Conservation (phyloP, 2,797 vertebrate genomes). For the Karalla daura region DNA sequence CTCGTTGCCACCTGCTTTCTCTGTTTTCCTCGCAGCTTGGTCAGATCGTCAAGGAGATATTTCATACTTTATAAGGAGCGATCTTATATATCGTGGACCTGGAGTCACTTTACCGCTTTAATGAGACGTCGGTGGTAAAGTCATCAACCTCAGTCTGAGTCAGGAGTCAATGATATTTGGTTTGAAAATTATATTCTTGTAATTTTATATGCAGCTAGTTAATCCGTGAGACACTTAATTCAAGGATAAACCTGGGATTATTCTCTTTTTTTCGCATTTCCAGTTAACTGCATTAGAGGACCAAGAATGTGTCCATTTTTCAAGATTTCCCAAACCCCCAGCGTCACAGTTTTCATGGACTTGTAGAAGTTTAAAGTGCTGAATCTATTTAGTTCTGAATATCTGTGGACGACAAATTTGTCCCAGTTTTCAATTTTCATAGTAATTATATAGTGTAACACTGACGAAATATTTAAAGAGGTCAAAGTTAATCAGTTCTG, state of each 20-base stretch:
- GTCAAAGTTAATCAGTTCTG: not conserved
- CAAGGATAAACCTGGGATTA: conserved; percentile 28
- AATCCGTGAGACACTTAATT: conserved; percentile 18
- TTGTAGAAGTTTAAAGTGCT: not conserved
- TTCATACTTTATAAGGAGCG: conserved; percentile 19
- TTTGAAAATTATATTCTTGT: conserved; percentile 16
- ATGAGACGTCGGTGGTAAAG: conserved; percentile 36
- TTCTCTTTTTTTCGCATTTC: conserved; percentile 1
- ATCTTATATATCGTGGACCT: not conserved
- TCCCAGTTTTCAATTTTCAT: no score
- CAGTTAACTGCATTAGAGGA: not conserved
- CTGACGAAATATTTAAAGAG: no score
- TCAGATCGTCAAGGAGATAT: conserved; percentile 38
- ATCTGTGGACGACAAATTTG: no score
- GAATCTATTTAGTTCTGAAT: no score
- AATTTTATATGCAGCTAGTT: conserved; percentile 35
- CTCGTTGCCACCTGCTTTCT: conserved; percentile 50
- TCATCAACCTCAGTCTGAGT: conserved; percentile 36
- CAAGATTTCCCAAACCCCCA: not conserved
- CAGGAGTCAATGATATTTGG: conserved; percentile 35
- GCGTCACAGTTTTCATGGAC: not conserved
- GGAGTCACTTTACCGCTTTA: conserved; percentile 26
- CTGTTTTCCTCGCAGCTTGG: conserved; percentile 32
- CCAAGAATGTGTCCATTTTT: not conserved
- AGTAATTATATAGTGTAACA: no score